Evolutionary conservation across 2,113 vertebrate species (phyloP).

Genomic region (Rhinolophus sinicus): DNA sequence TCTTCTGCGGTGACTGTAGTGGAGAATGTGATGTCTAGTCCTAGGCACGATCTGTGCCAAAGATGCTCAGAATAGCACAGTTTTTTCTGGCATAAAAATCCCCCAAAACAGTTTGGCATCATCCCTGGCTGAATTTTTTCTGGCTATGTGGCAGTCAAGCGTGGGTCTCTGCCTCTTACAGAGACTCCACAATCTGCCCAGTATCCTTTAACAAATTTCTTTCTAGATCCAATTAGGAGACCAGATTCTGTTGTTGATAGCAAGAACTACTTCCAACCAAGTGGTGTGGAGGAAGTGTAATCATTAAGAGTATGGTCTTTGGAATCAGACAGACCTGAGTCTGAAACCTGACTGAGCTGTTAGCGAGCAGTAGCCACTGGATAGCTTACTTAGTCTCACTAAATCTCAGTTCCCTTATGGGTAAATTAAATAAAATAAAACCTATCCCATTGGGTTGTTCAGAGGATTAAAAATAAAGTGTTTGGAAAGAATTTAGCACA

Average conservation of each 20-base stretch:
- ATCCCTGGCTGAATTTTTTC: neutral
- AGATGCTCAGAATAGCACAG: neutral
- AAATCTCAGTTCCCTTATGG: neutral
- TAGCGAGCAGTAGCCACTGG: neutral
- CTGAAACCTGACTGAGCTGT: neutral
- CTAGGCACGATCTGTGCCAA: too few relatives aligned
- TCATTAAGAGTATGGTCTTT: neutral
- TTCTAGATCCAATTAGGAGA: neutral
- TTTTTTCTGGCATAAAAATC: neutral
- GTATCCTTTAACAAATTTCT: neutral
- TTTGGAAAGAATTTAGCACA: neutral
- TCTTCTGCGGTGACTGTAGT: neutral
- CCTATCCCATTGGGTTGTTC: neutral
- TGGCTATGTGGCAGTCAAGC: neutral
- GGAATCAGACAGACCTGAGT: neutral
- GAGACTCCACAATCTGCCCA: neutral
- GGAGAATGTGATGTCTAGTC: neutral
- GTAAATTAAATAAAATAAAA: slow-evolving; percentile 6
- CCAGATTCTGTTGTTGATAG: neutral
- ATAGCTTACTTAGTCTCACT: neutral
- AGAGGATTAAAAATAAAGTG: neutral
- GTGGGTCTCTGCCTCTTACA: neutral
- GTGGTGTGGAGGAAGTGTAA: neutral
- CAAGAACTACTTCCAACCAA: neutral
- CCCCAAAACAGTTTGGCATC: neutral